Percentiles rank a stretch among this genome's conserved stretches.
Conservation (phyloP, 2,113 vertebrate genomes). For the Candoia aspera region DNA sequence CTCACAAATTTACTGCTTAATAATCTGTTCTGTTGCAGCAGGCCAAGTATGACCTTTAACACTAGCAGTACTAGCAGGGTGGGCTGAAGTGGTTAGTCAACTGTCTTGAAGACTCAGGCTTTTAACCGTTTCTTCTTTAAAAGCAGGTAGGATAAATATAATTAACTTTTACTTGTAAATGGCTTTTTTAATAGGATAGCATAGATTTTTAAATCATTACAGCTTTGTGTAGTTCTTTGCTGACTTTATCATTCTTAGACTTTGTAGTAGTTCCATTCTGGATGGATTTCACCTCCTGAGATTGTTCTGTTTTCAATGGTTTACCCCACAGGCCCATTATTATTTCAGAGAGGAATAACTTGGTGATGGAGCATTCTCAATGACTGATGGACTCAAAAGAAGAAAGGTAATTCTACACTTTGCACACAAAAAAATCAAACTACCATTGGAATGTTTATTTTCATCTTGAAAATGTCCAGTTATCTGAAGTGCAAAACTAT, state of each 20-base stretch:
- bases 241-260: constrained; percentile 25
- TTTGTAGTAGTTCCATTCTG: background rate
- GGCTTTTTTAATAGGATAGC: constrained; percentile 50
- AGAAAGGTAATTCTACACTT: constrained; percentile 72
- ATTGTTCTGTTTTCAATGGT: constrained; percentile 39
- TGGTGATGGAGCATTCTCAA: constrained; percentile 74
- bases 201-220: constrained; percentile 47
- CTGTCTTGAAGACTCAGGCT: background rate
- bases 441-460: background rate
- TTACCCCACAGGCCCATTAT: constrained; percentile 21
- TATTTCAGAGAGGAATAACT: constrained; percentile 55
- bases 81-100: constrained; percentile 26
- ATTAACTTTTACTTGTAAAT: background rate
- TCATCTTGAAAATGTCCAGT: background rate
- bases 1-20: background rate
- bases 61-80: background rate
- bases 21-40: background rate
- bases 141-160: constrained; percentile 8
- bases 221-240: constrained; percentile 35
- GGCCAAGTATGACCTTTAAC: background rate
- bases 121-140: constrained; percentile 30
- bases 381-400: constrained; percentile 83
- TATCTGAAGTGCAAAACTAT: background rate
- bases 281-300: background rate
- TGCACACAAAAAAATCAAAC: constrained; percentile 2